Percentiles rank a stretch among this genome's conserved stretches.
Evolutionary conservation across 2,888 invertebrate species (phyloP).

Genomic region (Morpho helenor): DNA sequence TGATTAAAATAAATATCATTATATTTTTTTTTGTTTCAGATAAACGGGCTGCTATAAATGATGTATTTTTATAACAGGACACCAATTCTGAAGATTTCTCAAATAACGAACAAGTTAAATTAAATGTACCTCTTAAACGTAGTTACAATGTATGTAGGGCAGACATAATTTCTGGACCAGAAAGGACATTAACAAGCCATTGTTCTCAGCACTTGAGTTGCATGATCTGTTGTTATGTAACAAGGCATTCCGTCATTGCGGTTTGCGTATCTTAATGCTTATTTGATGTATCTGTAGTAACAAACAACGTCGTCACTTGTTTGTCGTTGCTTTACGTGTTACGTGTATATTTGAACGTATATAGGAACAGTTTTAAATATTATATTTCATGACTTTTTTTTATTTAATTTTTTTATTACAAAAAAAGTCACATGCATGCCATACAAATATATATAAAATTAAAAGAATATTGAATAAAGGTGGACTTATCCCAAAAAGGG

Average conservation of each 20-base stretch:
- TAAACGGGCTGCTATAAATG: no score
- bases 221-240: constrained; percentile 28
- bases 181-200: constrained; percentile 62
- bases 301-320: constrained; percentile 14
- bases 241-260: constrained; percentile 24
- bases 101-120: background rate
- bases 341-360: background rate
- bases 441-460: no score
- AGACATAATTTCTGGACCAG: constrained; percentile 70
- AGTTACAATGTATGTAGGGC: constrained; percentile 46
- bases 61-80: no score
- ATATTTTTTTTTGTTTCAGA: no score
- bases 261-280: constrained; percentile 23
- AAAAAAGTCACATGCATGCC: no score
- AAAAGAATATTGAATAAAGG: no score
- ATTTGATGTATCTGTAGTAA: constrained; percentile 20
- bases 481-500: no score
- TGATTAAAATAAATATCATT: no score
- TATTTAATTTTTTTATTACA: no score
- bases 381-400: no score
- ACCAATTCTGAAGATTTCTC: background rate
- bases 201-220: constrained; percentile 42
- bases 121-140: constrained; percentile 6
- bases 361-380: background rate
- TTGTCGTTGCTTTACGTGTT: constrained; percentile 2